Percentiles rank a stretch among this genome's conserved stretches.
phyloP scores from a whole-genome alignment of 2,797 vertebrate species.

The Gymnodraco acuticeps region DNA sequence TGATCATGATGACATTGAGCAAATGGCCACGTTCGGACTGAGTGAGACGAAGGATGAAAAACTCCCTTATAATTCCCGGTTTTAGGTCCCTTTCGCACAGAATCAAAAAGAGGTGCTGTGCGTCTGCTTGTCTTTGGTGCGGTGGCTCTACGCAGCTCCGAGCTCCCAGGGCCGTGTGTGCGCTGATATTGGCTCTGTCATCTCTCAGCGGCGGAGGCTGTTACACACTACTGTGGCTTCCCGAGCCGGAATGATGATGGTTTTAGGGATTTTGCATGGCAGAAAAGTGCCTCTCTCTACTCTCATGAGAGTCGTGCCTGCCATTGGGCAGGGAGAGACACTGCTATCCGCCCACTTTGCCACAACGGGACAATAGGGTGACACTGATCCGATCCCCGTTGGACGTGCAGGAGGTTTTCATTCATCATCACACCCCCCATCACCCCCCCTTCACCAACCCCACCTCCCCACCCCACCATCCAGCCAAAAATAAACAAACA shows the following conservation, averaged over 20 bases:
- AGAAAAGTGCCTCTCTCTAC: constrained; percentile 83
- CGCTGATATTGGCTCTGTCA: constrained; percentile 87
- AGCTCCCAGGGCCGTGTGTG: constrained; percentile 85
- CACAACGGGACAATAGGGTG: constrained; percentile 86
- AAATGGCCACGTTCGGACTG: constrained; percentile 76
- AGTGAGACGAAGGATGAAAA: constrained; percentile 60
- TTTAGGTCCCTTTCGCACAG: constrained; percentile 76
- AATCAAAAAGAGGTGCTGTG: constrained; percentile 68
- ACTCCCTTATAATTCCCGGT: constrained; percentile 71
- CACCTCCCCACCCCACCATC: constrained; percentile 34
- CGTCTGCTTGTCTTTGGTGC: constrained; percentile 72
- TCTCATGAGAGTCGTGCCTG: constrained; percentile 91
- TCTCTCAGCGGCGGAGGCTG: constrained; percentile 89
- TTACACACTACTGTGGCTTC: constrained; percentile 83
- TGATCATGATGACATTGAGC: constrained; percentile 94
- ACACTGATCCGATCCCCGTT: constrained; percentile 83
- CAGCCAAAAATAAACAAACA: constrained; percentile 72
- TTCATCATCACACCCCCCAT: constrained; percentile 64
- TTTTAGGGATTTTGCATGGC: constrained; percentile 90
- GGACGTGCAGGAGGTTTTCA: constrained; percentile 73
- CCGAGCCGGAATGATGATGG: constrained; percentile 88
- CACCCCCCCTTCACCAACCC: not conserved
- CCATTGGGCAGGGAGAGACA: constrained; percentile 90
- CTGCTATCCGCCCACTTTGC: constrained; percentile 90
- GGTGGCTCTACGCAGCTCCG: constrained; percentile 82